These are phyloP conservation scores for Trichomycterus rosablanca DNA, from an alignment of 2,113 vertebrate species.

Conservation along the genomic window DNA sequence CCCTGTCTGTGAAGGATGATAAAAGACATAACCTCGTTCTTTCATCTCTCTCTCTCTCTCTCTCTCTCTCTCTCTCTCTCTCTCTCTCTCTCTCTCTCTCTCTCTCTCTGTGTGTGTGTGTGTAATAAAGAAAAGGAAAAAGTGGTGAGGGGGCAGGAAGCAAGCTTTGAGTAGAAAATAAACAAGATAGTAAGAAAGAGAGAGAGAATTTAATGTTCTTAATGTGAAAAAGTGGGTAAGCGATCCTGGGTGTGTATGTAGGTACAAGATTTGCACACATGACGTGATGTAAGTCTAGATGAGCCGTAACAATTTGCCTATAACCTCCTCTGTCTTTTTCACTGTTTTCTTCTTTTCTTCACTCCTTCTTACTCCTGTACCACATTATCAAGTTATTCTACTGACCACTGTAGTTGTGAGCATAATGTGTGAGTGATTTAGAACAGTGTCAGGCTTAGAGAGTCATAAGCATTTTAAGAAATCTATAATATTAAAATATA, in stretches of 20 bases:
- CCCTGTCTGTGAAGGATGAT: constrained; percentile 46
- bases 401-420: too few relatives aligned
- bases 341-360: background rate
- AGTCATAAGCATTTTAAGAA: too few relatives aligned
- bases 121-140: constrained; percentile 16
- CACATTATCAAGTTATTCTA: background rate
- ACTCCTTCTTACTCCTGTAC: constrained; percentile 11
- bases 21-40: constrained; percentile 43
- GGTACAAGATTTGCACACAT: constrained; percentile 10
- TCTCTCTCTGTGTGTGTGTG: too few relatives aligned
- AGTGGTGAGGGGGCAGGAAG: constrained; percentile 8
- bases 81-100: too few relatives aligned
- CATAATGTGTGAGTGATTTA: too few relatives aligned
- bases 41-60: constrained; percentile 46
- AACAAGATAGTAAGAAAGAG: constrained; percentile 7
- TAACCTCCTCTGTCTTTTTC: background rate
- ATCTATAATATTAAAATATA: too few relatives aligned
- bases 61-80: too few relatives aligned
- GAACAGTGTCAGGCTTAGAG: too few relatives aligned
- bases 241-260: constrained; percentile 10
- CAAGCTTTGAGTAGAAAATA: constrained; percentile 23
- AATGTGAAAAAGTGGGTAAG: too few relatives aligned
- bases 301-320: constrained; percentile 15
- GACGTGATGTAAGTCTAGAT: constrained; percentile 36
- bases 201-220: too few relatives aligned